Evolutionary conservation across 37 sponge, comb jelly and placozoan species (phyloP).

Genomic region (Aplysina aerophoba): DNA sequence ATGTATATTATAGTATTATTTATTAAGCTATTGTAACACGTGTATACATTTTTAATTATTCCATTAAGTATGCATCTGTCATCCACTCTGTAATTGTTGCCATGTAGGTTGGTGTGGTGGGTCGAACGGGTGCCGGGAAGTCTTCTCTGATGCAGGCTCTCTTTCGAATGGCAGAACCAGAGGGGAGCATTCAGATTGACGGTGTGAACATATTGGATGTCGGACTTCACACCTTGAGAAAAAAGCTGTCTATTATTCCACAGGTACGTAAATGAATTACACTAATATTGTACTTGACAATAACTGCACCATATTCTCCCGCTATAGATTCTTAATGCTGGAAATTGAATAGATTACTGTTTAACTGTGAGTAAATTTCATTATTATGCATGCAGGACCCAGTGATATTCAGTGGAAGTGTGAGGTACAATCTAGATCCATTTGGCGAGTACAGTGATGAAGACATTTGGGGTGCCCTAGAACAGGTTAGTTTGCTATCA

Average conservation of each 20-base stretch:
- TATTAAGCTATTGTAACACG: too few relatives aligned
- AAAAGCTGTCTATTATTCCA: constrained; percentile 87
- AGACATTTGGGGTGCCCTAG: constrained; percentile 80
- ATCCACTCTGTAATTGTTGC: too few relatives aligned
- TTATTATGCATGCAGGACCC: too few relatives aligned
- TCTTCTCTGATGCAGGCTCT: constrained; percentile 83
- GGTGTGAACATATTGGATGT: constrained; percentile 67
- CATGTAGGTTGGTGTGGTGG: constrained; percentile 92
- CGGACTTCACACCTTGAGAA: constrained; percentile 79
- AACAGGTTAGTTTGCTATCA: constrained; percentile 62
- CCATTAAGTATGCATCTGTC: too few relatives aligned
- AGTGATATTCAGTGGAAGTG: constrained; percentile 88
- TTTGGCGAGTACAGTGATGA: constrained; percentile 72
- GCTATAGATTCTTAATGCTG: too few relatives aligned
- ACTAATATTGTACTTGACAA: too few relatives aligned
- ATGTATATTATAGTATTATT: too few relatives aligned
- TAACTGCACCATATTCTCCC: too few relatives aligned
- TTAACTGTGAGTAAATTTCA: too few relatives aligned
- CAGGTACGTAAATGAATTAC: constrained; percentile 55
- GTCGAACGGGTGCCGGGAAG: constrained; percentile 95
- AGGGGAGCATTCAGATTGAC: constrained; percentile 78
- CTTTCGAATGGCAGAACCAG: constrained; percentile 88
- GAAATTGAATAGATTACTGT: too few relatives aligned
- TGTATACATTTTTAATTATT: too few relatives aligned
- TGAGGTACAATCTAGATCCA: constrained; percentile 91